Evolutionary conservation across 2,888 invertebrate genomes (phyloP), one percentile per base, ranked within the genome.

Genomic region (Dioctria rufipes): DNA sequence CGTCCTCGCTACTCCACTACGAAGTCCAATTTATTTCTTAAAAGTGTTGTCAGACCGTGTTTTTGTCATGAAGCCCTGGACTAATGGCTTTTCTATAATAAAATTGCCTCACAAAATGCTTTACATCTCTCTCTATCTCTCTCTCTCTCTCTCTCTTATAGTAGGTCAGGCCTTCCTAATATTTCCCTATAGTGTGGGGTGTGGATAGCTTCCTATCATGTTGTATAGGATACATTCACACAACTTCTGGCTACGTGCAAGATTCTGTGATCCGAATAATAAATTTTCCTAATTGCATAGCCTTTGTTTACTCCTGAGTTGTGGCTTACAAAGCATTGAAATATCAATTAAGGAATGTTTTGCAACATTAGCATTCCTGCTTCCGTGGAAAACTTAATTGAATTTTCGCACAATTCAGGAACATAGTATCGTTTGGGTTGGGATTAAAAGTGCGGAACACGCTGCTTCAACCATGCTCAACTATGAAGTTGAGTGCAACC

Each of bases 251-350:
- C 25, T 25, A 25, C 25, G 25, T 25, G 25, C 25, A 25, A 46
- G 49, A 9, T 25, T 8, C 51, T 69, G 37, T 39, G 69, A 43
- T 69, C 51, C 37, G 69, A 54, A 51, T 39, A 3, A 49, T 13
- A 46, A 69, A 69, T 25, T 0, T n/a, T 11, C 39, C 11, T 51
- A 69, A 69, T 69, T 69, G 69, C n/a, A 25, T 51, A 8, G 39
- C 51, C 51, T 69, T 69, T 69, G 69, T 69, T 69, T 54, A 51
- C 37, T 46, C 51, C 13, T 51, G 37, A 69, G 49, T 25, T 51
- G 69, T 69, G 49, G 69, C 51, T 39, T n/a, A 11, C 51, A 37
- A 8, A 43, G 37, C 37, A 51, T 51, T 69, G 39, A 69, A 69
- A 51, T 69, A 49, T 51, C 69, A 69, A 69, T 69, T 69, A 69